phyloP scores from a whole-genome alignment of 2,113 vertebrate genomes.

The Chaetops frenatus region DNA sequence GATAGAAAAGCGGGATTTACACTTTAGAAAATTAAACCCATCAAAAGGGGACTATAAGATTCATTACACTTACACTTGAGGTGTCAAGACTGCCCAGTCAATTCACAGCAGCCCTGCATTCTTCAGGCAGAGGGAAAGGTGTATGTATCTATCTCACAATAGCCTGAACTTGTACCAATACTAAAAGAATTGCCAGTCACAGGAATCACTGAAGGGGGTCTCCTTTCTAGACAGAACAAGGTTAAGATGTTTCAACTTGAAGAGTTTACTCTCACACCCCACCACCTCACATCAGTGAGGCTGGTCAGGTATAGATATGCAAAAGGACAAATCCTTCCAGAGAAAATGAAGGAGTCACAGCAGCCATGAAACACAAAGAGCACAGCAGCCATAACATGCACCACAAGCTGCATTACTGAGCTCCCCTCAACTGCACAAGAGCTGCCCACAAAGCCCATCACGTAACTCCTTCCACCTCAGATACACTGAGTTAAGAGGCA shows the following conservation, averaged over 20 bases:
- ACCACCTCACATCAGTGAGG: background rate
- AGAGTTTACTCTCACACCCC: background rate
- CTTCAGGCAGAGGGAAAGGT: background rate
- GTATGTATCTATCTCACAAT: background rate
- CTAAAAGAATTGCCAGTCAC: background rate
- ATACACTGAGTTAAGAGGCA: background rate
- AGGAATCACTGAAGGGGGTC: background rate
- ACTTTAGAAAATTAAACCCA: background rate
- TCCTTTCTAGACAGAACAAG: background rate
- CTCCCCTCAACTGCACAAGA: background rate
- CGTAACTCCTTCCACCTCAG: background rate
- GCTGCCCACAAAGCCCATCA: background rate
- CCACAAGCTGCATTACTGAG: background rate
- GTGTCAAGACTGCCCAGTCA: background rate
- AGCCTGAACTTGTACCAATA: background rate
- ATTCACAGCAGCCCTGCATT: background rate
- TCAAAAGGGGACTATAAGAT: background rate
- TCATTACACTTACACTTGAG: background rate
- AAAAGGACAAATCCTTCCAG: background rate
- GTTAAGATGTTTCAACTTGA: background rate
- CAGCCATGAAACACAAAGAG: background rate
- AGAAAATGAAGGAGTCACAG: background rate
- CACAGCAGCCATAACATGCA: fast-evolving
- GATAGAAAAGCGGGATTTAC: background rate
- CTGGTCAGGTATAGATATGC: background rate